Conservation (phyloP, 2,888 invertebrate species). For the Leptothorax acervorum region DNA sequence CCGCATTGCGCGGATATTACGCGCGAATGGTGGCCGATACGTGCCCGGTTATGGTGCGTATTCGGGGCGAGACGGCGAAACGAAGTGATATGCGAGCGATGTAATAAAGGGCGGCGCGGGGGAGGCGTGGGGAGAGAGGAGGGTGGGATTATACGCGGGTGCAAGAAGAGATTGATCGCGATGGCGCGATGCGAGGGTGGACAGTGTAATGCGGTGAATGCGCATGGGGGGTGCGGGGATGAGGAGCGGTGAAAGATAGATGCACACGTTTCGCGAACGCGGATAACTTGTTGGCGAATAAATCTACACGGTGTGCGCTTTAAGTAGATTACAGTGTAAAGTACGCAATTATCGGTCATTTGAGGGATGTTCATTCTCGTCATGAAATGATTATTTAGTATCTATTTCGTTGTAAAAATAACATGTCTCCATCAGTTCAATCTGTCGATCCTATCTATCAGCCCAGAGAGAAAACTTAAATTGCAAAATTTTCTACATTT, state of each 20-base stretch:
- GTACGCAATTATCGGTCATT: background rate
- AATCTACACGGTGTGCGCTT: slow-evolving; percentile 20
- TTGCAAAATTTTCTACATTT: background rate
- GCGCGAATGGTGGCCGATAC: slow-evolving; percentile 40
- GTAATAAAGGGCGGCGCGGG: slow-evolving; percentile 49
- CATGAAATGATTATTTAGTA: background rate
- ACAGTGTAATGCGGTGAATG: slow-evolving; percentile 48
- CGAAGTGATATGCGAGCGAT: slow-evolving; percentile 54
- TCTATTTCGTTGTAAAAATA: background rate
- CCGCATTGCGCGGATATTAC: slow-evolving; percentile 37
- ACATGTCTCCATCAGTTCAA: background rate
- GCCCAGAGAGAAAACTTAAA: background rate
- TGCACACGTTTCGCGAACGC: slow-evolving; percentile 18
- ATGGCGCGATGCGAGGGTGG: slow-evolving; percentile 39
- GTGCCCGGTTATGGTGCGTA: slow-evolving; percentile 37
- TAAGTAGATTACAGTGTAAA: slow-evolving; percentile 20
- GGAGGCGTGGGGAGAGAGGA: background rate
- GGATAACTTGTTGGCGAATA: slow-evolving; percentile 21
- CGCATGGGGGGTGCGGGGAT: background rate
- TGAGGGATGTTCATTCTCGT: background rate
- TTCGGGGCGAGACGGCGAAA: slow-evolving; percentile 43
- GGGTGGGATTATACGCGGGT: slow-evolving; percentile 58
- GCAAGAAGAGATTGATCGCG: slow-evolving; percentile 53
- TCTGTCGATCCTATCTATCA: background rate
- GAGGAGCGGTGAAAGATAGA: slow-evolving; percentile 29